Evolutionary conservation across 1,140 invertebrate genomes (phyloP), one percentile per base, ranked within the genome.

Genomic region (Pristionchus pacificus): DNA sequence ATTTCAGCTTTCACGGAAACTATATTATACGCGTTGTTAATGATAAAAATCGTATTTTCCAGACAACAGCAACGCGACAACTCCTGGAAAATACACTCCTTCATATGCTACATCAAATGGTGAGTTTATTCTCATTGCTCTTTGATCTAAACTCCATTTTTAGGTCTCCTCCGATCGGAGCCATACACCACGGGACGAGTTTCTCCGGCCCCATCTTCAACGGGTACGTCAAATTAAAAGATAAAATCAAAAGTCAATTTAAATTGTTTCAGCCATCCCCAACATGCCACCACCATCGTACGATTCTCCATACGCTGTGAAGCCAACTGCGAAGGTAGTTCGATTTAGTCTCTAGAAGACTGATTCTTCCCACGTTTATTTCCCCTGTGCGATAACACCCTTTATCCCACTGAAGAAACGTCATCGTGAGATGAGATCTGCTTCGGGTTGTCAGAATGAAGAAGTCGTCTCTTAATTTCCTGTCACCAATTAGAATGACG

Each of bases 231-330:
- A n/a, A n/a, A n/a, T n/a, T n/a, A n/a, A n/a, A n/a, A n/a, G n/a
- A n/a, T n/a, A n/a, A n/a, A n/a, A n/a, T n/a, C n/a, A n/a, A n/a
- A n/a, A n/a, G n/a, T n/a, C n/a, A n/a, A n/a, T n/a, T 32, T 58
- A 55, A 27, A 60, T 33, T 60, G 55, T 55, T 59, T 58, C 65
- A 31, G 33, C 27, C 2, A 60, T 29, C 19, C 58, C 29, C 57
- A 15, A 10, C 65, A 68, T 58, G 3, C 57, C 66, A 24, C 66
- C 66, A 59, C 66, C 66, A 30, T 28, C 66, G 2, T 68, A 68
- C 60, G 58, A 55, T n/a, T 31, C 58, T 32, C 15, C 33, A 25
- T 68, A 55, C 30, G 33, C 66, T 13, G 28, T 58, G 10, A 68
- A 55, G 60, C 60, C 66, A 28, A 68, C 66, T 15, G 29, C 60